These are phyloP conservation scores for Sepiola atlantica DNA, from an alignment of 2,888 invertebrate genomes.

Conservation along the genomic window DNA sequence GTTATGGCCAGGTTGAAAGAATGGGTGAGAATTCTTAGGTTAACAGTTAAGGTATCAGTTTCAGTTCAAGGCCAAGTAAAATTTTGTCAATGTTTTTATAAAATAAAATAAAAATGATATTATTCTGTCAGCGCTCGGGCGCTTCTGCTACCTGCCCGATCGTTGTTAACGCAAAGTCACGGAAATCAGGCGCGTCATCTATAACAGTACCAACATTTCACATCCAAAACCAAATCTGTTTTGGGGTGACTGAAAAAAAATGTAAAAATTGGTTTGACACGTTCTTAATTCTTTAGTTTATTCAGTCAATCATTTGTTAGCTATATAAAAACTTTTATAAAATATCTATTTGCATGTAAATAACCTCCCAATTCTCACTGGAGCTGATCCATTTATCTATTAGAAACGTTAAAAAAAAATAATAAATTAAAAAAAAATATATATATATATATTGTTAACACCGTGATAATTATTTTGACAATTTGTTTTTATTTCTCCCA, in stretches of 20 bases:
- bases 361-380: neutral
- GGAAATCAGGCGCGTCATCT: too few relatives aligned
- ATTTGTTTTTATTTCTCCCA: neutral
- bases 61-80: too few relatives aligned
- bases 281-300: neutral
- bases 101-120: too few relatives aligned
- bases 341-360: neutral
- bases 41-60: too few relatives aligned
- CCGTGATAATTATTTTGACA: neutral
- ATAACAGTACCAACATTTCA: neutral
- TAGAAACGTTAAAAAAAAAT: neutral
- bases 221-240: neutral
- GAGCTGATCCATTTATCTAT: neutral
- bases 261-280: neutral
- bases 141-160: too few relatives aligned
- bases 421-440: neutral
- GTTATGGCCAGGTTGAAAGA: too few relatives aligned
- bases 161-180: too few relatives aligned
- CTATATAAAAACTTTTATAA: neutral
- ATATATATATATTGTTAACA: neutral
- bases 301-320: neutral
- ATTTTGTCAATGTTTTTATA: too few relatives aligned
- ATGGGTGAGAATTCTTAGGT: too few relatives aligned
- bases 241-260: neutral
- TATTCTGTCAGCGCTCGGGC: too few relatives aligned